These are phyloP conservation scores for Cephonodes hylas DNA, from an alignment of 2,888 invertebrate species.

Conservation along the genomic window DNA sequence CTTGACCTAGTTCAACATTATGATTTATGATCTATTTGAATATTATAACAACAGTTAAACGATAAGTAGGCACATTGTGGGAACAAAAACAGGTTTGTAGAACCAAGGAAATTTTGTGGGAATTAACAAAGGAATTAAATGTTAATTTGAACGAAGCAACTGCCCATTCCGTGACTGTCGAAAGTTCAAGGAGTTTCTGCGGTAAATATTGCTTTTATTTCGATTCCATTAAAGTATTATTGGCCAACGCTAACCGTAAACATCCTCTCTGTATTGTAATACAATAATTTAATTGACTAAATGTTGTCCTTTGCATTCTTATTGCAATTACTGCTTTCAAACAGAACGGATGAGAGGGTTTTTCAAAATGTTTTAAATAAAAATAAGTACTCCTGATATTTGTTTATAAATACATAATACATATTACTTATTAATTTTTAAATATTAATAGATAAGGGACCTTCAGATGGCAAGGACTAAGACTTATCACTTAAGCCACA, in stretches of 20 bases:
- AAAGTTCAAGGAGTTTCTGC: slow-evolving; percentile 61
- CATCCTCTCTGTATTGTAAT: slow-evolving; percentile 4
- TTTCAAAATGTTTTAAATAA: too few relatives aligned
- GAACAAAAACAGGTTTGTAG: not conserved
- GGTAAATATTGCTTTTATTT: slow-evolving; percentile 46
- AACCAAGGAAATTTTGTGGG: slow-evolving; percentile 13
- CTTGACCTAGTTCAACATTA: not conserved
- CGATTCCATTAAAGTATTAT: slow-evolving; percentile 41
- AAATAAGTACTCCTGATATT: too few relatives aligned
- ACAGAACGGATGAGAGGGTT: not conserved
- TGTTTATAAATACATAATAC: too few relatives aligned
- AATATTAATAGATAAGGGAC: too few relatives aligned
- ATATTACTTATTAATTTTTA: too few relatives aligned
- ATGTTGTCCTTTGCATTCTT: not conserved
- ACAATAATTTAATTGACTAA: not conserved
- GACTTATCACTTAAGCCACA: too few relatives aligned
- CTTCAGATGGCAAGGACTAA: too few relatives aligned
- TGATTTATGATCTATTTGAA: not conserved
- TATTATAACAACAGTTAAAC: not conserved
- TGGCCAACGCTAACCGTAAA: slow-evolving; percentile 27
- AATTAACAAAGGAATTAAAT: slow-evolving; percentile 25
- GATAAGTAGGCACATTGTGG: not conserved
- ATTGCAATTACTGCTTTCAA: not conserved
- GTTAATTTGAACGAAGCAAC: slow-evolving; percentile 40
- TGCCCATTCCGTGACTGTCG: slow-evolving; percentile 46